phyloP scores from a whole-genome alignment of 1,140 invertebrate genomes.

The Gonioctena quinquepunctata region DNA sequence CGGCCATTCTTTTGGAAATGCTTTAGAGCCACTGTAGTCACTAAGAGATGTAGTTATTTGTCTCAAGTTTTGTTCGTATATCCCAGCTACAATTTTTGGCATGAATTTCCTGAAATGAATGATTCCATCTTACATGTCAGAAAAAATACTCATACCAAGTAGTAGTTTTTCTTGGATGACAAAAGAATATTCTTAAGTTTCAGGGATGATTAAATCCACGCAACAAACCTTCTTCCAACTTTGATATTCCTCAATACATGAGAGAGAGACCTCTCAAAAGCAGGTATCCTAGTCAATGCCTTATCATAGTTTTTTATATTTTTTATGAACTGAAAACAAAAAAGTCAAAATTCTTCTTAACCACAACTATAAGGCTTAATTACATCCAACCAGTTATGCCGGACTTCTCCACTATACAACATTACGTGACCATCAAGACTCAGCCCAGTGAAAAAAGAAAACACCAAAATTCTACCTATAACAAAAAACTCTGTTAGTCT shows the following conservation, averaged over 20 bases:
- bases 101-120: conserved; percentile 77
- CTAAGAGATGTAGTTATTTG: conserved; percentile 82
- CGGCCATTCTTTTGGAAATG: conserved; percentile 75
- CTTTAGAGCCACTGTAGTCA: conserved; percentile 72
- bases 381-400: conserved; percentile 88
- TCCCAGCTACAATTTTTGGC: conserved; percentile 80
- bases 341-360: conserved; percentile 2
- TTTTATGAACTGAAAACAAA: conserved; percentile 71
- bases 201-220: too few species aligned
- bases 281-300: conserved; percentile 74
- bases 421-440: conserved; percentile 85
- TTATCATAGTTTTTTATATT: conserved; percentile 78
- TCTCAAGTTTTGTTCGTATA: conserved; percentile 80
- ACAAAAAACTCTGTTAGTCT: too few species aligned
- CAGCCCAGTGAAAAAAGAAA: conserved; percentile 86
- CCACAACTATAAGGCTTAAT: conserved; percentile 51
- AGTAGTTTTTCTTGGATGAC: too few species aligned
- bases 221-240: conserved; percentile 76
- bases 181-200: too few species aligned
- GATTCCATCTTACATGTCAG: background rate
- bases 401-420: conserved; percentile 87
- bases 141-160: background rate
- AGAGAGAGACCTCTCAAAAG: conserved; percentile 82
- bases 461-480: conserved; percentile 73
- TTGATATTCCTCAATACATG: conserved; percentile 79